Base-by-base conservation (phyloP, 1,140 invertebrate genomes). In the Dufourea novaeangliae region DNA sequence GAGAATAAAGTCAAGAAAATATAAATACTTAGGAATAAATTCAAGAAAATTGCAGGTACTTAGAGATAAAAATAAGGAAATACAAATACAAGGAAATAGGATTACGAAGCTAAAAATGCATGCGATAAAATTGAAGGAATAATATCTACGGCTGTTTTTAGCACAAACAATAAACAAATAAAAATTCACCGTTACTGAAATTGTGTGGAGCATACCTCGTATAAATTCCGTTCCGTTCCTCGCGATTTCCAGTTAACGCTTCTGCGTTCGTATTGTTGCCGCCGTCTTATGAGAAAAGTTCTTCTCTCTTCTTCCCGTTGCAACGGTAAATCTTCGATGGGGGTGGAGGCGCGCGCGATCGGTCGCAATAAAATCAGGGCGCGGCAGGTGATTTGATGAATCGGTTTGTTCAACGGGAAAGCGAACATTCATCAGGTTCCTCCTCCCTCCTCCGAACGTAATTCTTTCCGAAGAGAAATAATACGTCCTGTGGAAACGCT, bases 381-480 rank as follows among this genome's bases (percentile, higher is more conserved):
- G 25, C 10, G 5, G 25, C 20, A 1, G 27, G 27, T 25, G 44
- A 57, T 69, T 29, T 57, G 67, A 69, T 41, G 12, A 57, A 69
- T 69, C 34, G 50, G 20, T 69, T 57, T 39, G 25, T 37, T 37
- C 32, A n/a, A 37, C 29, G 10, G 20, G 52, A 34, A 69, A 54
- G 17, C 14, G 34, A 32, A 56, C 67, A 37, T 61, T 61, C 32
- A 61, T 56, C 52, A 56, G 52, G 52, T 7, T 56, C 10, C 52
- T 56, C 22, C 52, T 12, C 12, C 10, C 52, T 56, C 22, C 52
- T 12, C 12, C 27, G 22, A 2, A 12, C 22, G 20, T 12, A 4
- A n/a, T 32, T 11, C 25, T 10, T 25, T 3, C 34, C 5, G 1
- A 10, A 52, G 22, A 57, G 17, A 29, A 12, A 56, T 29, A 8